phyloP scores from a whole-genome alignment of 2,797 vertebrate genomes.

The Gambusia yucatana region DNA sequence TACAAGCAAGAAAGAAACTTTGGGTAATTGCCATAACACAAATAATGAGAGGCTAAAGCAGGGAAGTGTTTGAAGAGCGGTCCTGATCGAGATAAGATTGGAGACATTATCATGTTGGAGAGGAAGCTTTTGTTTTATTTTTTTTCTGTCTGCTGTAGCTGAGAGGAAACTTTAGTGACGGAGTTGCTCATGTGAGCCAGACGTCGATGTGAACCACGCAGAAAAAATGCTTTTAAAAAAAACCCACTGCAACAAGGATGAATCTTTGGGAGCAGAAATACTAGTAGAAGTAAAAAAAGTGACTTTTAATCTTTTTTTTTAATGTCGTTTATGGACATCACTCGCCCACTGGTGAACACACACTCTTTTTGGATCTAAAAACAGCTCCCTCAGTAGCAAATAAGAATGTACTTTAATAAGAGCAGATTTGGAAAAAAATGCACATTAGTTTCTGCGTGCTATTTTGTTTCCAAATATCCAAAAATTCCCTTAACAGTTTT shows the following conservation, averaged over 20 bases:
- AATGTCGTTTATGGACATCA: not conserved
- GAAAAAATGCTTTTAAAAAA: constrained; percentile 42
- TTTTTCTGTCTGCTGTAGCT: constrained; percentile 69
- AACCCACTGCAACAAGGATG: constrained; percentile 37
- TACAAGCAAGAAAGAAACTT: constrained; percentile 73
- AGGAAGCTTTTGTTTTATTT: constrained; percentile 63
- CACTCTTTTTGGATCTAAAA: not conserved
- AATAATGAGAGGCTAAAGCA: constrained; percentile 75
- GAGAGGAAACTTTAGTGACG: constrained; percentile 63
- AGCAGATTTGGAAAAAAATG: not conserved
- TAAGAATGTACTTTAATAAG: not conserved
- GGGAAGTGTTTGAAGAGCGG: constrained; percentile 78
- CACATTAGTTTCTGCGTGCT: not conserved
- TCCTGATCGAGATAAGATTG: constrained; percentile 82
- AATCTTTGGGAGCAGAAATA: constrained; percentile 16
- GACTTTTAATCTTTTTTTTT: not conserved
- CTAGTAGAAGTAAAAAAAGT: constrained; percentile 1
- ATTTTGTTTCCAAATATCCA: not conserved
- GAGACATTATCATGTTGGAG: constrained; percentile 69
- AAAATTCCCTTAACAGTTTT: not conserved
- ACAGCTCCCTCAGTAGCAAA: not conserved
- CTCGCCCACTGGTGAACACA: not conserved
- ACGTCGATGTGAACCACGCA: constrained; percentile 46
- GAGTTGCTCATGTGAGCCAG: constrained; percentile 55
- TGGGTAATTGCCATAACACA: constrained; percentile 77